Evolutionary conservation across 2,113 vertebrate genomes (phyloP), one percentile per base, ranked within the genome.

Genomic region (Petaurus breviceps): DNA sequence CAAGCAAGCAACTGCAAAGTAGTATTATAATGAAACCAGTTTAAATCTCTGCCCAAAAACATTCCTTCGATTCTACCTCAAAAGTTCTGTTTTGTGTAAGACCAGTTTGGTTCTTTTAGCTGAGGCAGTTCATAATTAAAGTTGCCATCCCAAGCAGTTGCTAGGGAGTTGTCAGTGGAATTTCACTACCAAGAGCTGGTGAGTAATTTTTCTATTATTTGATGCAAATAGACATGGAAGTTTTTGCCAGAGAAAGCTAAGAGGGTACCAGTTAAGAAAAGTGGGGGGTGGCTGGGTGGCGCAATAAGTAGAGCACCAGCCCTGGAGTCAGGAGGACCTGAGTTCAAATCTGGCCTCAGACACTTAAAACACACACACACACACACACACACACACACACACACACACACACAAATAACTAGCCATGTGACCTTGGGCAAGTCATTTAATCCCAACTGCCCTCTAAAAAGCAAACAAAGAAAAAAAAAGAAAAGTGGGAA

Each of bases 141-240:
- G 92, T 97, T 93, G 95, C 94, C 68, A 89, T 47, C 95, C 96
- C 24, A 77, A 91, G 94, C 93, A 96, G 97, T 96, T 96, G 68
- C 90, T 95, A 93, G 94, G 91, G 90, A 95, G 61, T 95, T 97
- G 53, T 61, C 95, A 90, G 54, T 19, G 1, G 52, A 28, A 95
- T 96, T 97, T 93, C 93, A 68, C 95, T 98, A 96, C 93, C 90
- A 77, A 61, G 90, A 92, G 68, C 89, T 96, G 51, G 95, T 95
- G 90, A 95, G 95, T 23, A 95, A 92, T 91, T 96, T 91, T 95
- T 47, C 53, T 92, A 22, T 93, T 97, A 97, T 96, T 84, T 43
- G 6, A 84, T 84, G 37, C 37, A 84, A 84, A 84, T 84, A 6
- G 7, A 2, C 7, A 84, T 43, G n/a, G n/a, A 84, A 84, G 5